phyloP scores from a whole-genome alignment of 2,797 vertebrate species.

The Propithecus perrieri region DNA sequence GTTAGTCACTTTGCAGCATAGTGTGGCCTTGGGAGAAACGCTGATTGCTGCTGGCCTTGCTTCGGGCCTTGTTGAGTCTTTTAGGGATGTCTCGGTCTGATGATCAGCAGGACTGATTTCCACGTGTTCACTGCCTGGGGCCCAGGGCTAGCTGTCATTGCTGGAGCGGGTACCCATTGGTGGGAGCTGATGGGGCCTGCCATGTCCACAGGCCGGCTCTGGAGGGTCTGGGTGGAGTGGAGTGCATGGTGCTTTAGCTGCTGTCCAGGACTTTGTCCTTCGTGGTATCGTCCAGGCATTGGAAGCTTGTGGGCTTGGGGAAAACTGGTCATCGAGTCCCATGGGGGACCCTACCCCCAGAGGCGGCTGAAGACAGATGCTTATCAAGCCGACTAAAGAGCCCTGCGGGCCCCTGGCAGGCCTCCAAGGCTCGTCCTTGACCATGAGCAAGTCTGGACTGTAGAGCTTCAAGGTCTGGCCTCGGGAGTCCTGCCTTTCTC shows the following conservation, averaged over 20 bases:
- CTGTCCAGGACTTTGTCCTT: background rate
- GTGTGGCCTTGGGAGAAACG: background rate
- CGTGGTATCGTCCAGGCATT: background rate
- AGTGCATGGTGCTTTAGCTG: rapidly evolving
- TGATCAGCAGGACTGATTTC: background rate
- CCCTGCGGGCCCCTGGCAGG: background rate
- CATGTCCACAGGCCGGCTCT: background rate
- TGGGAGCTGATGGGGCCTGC: background rate
- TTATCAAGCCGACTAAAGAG: background rate
- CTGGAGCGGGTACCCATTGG: background rate
- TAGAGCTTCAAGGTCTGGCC: background rate
- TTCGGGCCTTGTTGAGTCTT: background rate
- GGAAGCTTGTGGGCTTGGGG: background rate
- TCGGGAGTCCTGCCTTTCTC: background rate
- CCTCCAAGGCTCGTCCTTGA: background rate
- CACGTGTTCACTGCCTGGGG: no score
- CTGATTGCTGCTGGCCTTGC: background rate
- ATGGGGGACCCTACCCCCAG: background rate
- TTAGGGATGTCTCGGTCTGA: background rate
- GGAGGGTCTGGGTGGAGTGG: no score
- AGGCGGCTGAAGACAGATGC: background rate
- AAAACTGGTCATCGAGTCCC: background rate
- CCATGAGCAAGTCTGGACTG: background rate
- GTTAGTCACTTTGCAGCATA: background rate
- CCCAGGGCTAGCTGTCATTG: background rate